phyloP scores from a whole-genome alignment of 1,140 invertebrate species.

The Heliconius melpomene region DNA sequence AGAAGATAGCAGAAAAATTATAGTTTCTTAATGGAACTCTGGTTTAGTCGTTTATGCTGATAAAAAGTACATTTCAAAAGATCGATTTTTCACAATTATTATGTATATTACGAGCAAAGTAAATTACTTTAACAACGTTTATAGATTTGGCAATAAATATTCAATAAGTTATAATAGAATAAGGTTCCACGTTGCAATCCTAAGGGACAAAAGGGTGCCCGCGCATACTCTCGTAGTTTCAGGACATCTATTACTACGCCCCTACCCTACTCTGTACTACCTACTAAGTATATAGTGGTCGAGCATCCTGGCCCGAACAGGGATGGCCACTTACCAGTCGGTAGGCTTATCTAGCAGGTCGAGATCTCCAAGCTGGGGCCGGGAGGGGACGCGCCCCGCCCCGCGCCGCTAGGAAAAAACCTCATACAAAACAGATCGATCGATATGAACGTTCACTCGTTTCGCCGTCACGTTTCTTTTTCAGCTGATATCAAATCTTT shows the following conservation, averaged over 20 bases:
- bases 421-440: slow-evolving; percentile 76
- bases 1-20: too few species aligned
- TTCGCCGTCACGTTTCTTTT: slow-evolving; percentile 47
- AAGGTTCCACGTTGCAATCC: slow-evolving; percentile 5
- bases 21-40: too few species aligned
- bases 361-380: slow-evolving; percentile 42
- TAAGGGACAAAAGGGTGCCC: background rate
- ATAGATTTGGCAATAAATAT: background rate
- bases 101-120: background rate
- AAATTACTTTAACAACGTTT: background rate
- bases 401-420: slow-evolving; percentile 65
- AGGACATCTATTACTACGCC: background rate
- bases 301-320: slow-evolving; percentile 7
- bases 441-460: slow-evolving; percentile 66
- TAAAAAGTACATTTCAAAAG: too few species aligned
- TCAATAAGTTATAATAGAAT: background rate
- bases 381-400: slow-evolving; percentile 59
- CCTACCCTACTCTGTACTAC: background rate
- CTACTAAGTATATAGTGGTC: background rate
- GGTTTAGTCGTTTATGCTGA: too few species aligned
- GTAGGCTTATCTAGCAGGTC: slow-evolving; percentile 40
- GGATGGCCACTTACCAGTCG: slow-evolving; percentile 44
- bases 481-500: slow-evolving; percentile 42
- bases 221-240: background rate
- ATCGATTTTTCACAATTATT: background rate